Evolutionary conservation across 2,113 vertebrate genomes (phyloP), one percentile per base, ranked within the genome.

Genomic region (Ceuthmochares aereus): DNA sequence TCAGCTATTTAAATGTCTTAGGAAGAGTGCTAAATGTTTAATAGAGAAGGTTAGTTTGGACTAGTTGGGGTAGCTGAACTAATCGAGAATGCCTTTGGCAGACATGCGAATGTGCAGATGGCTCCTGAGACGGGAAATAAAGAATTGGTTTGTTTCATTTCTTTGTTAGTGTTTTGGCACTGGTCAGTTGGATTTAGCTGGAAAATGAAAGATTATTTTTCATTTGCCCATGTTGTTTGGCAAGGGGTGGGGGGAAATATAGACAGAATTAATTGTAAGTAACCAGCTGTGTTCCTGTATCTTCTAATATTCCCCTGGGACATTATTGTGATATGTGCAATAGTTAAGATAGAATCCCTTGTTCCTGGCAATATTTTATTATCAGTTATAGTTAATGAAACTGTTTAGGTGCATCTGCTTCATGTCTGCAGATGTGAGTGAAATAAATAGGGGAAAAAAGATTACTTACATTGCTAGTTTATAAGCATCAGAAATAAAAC

Each of bases 361-460:
- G 52, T 86, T 95, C 70, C 82, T 90, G 92, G 64, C 76, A 78
- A 68, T 94, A 81, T 88, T 87, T 93, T 95, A 88, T 93, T 69
- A 90, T 90, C 72, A 15, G 3, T 77, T 93, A 43, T 27, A 86
- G 34, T 94, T 94, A 96, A 94, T 89, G 84, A 89, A 89, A 55
- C 43, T 93, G n/a, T 84, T 93, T 75, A 94, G 62, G 73, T 95
- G 51, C 74, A 84, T 96, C 88, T 93, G 90, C 84, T 94, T 95
- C 64, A 84, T 91, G 62, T 95, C 89, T 51, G 49, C 77, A 91
- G 62, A 84, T 82, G 51, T 80, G 60, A 90, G 68, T 60, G 72
- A 94, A 90, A 77, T 77, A 80, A 69, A 72, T 67, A 79, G 21
- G 11, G 15, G 7, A 37, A 12, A 59, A 75, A 73, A 55, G 52